Conservation (phyloP, 1,140 invertebrate genomes). For the Zaprionus gabonicus region DNA sequence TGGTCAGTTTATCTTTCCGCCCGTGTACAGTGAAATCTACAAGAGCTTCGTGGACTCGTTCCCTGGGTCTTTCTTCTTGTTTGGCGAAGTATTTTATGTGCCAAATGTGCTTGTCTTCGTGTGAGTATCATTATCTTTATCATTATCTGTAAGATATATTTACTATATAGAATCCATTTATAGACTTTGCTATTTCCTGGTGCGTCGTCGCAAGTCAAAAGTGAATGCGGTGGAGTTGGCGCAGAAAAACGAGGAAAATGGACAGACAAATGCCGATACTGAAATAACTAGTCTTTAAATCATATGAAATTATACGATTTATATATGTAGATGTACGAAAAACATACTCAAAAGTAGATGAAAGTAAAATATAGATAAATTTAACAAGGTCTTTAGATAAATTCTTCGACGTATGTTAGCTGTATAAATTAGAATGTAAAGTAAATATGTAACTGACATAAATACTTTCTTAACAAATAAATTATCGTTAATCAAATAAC, state of each 20-base stretch:
- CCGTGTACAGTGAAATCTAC: conserved; percentile 76
- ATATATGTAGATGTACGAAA: conserved; percentile 16
- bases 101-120: conserved; percentile 80
- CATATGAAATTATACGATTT: conserved; percentile 38
- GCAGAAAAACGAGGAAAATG: conserved; percentile 53
- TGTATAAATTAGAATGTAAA: too few species aligned
- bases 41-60: conserved; percentile 70
- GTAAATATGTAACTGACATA: too few species aligned
- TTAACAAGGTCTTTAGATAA: neutral
- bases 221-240: conserved; percentile 52
- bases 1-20: conserved; percentile 77
- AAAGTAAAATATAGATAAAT: conserved; percentile 21
- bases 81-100: conserved; percentile 79
- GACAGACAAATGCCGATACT: conserved; percentile 56
- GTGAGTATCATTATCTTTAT: conserved; percentile 54
- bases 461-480: too few species aligned
- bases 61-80: conserved; percentile 78
- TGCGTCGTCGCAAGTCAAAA: conserved; percentile 61
- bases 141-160: neutral
- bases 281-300: conserved; percentile 80
- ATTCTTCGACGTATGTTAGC: too few species aligned
- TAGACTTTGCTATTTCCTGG: conserved; percentile 70
- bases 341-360: conserved; percentile 10
- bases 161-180: neutral
- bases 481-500: too few species aligned